Percentiles rank a stretch among this genome's conserved stretches.
Evolutionary conservation across 2,797 vertebrate genomes (phyloP).

Genomic region (Australoheros facetus): DNA sequence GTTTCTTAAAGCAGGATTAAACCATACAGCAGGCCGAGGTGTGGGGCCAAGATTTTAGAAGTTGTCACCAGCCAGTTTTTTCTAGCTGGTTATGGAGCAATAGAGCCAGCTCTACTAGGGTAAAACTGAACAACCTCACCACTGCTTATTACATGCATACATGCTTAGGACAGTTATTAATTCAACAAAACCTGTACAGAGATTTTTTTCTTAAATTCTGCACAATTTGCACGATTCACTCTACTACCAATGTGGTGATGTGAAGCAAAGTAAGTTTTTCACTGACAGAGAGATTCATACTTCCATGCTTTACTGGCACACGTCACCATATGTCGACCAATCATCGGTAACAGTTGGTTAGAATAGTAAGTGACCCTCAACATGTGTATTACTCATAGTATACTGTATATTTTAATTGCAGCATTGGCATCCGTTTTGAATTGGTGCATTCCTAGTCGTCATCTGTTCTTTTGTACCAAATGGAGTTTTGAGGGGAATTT

Average conservation of each 20-base stretch:
- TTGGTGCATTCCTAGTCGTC: background rate
- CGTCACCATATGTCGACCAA: background rate
- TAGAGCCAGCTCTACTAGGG: background rate
- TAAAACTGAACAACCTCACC: background rate
- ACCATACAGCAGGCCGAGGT: background rate
- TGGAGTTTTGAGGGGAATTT: constrained; percentile 6
- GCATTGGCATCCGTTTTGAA: background rate
- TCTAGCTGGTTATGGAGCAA: background rate
- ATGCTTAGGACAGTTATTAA: background rate
- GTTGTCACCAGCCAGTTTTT: background rate
- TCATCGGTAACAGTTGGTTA: background rate
- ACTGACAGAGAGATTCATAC: background rate
- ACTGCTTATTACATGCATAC: background rate
- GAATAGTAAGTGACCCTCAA: background rate
- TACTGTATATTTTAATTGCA: too few relatives aligned
- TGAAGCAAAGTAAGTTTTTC: background rate
- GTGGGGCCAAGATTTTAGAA: background rate
- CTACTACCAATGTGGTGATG: background rate
- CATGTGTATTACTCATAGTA: too few relatives aligned
- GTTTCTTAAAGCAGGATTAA: background rate
- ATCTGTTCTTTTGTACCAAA: background rate
- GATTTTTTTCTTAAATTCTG: background rate
- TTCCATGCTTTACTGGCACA: background rate
- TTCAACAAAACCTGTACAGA: background rate
- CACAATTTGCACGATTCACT: background rate